phyloP scores from a whole-genome alignment of 2,888 invertebrate species.

The Catonia carolina region DNA sequence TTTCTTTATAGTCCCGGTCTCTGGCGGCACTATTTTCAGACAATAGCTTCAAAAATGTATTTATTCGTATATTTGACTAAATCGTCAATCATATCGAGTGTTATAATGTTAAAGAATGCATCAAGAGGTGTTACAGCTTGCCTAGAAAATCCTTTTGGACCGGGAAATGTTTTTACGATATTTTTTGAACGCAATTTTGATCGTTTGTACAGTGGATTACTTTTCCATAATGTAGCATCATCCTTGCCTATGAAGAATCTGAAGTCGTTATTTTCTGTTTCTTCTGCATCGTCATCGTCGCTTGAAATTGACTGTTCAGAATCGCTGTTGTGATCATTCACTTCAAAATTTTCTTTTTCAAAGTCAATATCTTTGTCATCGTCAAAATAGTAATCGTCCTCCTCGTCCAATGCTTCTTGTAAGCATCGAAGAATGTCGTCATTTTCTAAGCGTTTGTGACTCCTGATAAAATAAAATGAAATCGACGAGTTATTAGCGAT shows the following conservation, averaged over 20 bases:
- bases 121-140: conserved; percentile 8
- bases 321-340: neutral
- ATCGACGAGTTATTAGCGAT: too few relatives aligned
- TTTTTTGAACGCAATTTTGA: conserved; percentile 33
- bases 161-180: conserved; percentile 31
- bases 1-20: conserved; percentile 17
- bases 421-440: too few relatives aligned
- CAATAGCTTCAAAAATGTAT: neutral
- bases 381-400: neutral
- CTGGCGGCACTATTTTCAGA: neutral
- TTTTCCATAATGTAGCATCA: conserved; percentile 10
- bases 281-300: neutral
- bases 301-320: neutral
- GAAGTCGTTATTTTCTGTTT: neutral
- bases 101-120: conserved; percentile 12
- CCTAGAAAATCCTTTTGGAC: conserved; percentile 23
- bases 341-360: conserved; percentile 2
- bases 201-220: neutral
- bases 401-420: too few relatives aligned
- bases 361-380: neutral
- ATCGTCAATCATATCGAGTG: conserved; percentile 4
- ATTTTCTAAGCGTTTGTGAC: too few relatives aligned
- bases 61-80: conserved; percentile 17
- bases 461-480: too few relatives aligned
- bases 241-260: conserved; percentile 12